Evolutionary conservation across 2,888 invertebrate genomes (phyloP), one percentile per base, ranked within the genome.

Genomic region (Dugesia japonica): DNA sequence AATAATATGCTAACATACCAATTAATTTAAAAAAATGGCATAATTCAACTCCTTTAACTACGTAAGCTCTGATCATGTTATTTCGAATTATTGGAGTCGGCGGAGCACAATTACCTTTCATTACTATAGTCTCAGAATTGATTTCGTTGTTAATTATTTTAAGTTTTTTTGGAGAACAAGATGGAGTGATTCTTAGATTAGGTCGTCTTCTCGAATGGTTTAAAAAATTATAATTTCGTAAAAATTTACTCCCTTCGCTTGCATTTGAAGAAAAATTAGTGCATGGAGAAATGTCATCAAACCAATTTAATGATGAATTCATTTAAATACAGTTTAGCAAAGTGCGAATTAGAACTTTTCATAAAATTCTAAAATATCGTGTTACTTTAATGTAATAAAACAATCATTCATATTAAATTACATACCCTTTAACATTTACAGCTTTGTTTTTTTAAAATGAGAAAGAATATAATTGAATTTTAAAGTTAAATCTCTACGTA

Each of bases 241-340:
- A 23, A 56, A 56, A 56, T 56, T 56, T n/a, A 56, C 56, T 56
- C 7, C 56, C 56, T 56, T 56, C 56, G 17, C 56, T 56, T 56
- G 56, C 9, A 20, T 56, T 56, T 23, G 20, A n/a, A 23, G 56
- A 20, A 23, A 56, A 56, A 26, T 42, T 42, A 7, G 42, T 26
- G 13, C 20, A 15, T 4, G 74, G 74, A 33, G 74, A 74, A 17
- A 74, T 38, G 38, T 74, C 74, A n/a, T 74, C 74, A 38, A 74
- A 74, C 74, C 74, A 74, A 33, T 74, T 74, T 31, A 74, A 31
- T 23, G 74, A n/a, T n/a, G 74, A 9, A 38, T 74, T 42, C 74
- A 74, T 74, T 72, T 23, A 56, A 56, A 56, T 4, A 23, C 23
- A 23, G n/a, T 13, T 56, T 56, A 7, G 56, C 1, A 20, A 56